Percentiles rank a stretch among this genome's conserved stretches.
Conservation (phyloP, 2,113 vertebrate species). For the Platichthys stellatus region DNA sequence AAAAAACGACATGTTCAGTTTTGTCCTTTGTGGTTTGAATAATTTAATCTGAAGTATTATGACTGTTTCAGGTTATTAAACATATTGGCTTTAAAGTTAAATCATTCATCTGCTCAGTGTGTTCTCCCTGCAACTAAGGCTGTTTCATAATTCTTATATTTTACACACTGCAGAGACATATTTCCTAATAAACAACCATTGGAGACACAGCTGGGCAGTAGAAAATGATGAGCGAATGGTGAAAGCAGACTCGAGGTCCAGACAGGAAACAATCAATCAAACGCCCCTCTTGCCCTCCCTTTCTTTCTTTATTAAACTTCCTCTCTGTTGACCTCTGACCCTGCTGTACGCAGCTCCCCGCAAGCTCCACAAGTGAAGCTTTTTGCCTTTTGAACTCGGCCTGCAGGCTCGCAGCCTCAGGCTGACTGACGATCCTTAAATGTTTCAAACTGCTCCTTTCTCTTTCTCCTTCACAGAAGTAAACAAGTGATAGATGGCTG, state of each 20-base stretch:
- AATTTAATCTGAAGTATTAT: constrained; percentile 33
- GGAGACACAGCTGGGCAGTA: constrained; percentile 6
- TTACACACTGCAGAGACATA: neutral
- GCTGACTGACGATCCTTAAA: constrained; percentile 50
- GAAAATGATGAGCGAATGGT: constrained; percentile 30
- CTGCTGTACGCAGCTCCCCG: constrained; percentile 36
- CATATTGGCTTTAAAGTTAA: neutral
- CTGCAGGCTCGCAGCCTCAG: constrained; percentile 42
- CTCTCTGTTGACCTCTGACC: constrained; percentile 66
- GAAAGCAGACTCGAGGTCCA: constrained; percentile 31
- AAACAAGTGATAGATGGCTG: constrained; percentile 41
- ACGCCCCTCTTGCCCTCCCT: constrained; percentile 26
- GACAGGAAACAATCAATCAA: constrained; percentile 78
- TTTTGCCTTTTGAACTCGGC: constrained; percentile 55
- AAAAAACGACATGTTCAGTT: constrained; percentile 14
- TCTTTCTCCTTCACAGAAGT: constrained; percentile 11
- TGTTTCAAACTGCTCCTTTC: constrained; percentile 24
- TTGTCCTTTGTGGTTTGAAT: constrained; percentile 35
- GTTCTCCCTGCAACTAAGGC: neutral
- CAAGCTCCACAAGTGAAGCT: constrained; percentile 43
- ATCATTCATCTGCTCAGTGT: constrained; percentile 9
- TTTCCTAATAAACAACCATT: constrained; percentile 28
- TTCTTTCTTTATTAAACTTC: constrained; percentile 75
- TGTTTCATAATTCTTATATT: no score
- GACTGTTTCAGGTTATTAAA: constrained; percentile 29